Conservation (phyloP, 2,797 vertebrate genomes). For the Coranthus polyacanthus region DNA sequence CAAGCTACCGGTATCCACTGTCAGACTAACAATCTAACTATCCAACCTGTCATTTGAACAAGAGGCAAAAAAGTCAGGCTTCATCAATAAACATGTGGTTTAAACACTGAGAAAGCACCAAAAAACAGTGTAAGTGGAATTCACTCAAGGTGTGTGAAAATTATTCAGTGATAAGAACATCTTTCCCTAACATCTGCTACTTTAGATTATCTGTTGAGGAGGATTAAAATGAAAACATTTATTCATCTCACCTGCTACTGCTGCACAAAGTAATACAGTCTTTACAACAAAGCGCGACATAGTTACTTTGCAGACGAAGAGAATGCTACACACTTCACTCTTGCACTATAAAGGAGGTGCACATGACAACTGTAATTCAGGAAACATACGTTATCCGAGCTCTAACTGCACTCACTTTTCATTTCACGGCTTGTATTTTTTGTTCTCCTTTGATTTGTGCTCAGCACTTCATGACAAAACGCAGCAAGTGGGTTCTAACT, state of each 20-base stretch:
- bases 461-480: not conserved
- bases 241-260: not conserved
- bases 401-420: not conserved
- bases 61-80: constrained; percentile 9
- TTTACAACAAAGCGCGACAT: not conserved
- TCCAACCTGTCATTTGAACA: constrained; percentile 44
- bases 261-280: constrained; percentile 8
- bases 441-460: not conserved
- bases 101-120: constrained; percentile 5
- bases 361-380: not conserved
- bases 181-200: not conserved
- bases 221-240: not conserved
- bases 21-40: constrained; percentile 54
- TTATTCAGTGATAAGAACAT: not conserved
- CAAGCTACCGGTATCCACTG: constrained; percentile 32
- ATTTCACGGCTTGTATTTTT: not conserved
- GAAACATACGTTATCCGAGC: not conserved
- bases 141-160: not conserved
- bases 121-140: not conserved
- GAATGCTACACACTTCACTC: not conserved
- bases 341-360: not conserved
- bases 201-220: constrained; percentile 9
- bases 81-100: constrained; percentile 15
- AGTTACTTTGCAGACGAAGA: not conserved
- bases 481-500: not conserved